These are phyloP conservation scores for Nemopilema nomurai DNA, from an alignment of 30 jellyfish, hydroid and myxozoan genomes.

Conservation along the genomic window DNA sequence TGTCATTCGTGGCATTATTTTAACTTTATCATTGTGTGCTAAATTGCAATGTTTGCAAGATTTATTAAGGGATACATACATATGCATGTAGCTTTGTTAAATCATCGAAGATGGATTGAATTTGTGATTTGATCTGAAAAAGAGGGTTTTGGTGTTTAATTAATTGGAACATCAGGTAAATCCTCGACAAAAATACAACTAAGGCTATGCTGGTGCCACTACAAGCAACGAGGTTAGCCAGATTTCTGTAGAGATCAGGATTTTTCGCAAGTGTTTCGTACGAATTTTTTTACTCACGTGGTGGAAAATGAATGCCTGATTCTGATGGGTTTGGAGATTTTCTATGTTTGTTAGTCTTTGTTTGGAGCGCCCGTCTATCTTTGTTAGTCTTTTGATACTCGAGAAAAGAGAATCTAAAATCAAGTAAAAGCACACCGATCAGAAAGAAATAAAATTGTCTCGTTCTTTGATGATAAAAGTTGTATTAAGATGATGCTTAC, in stretches of 20 bases:
- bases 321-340: constrained; percentile 6
- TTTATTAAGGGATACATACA: background rate
- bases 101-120: constrained; percentile 11
- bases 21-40: too few species aligned
- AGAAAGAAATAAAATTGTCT: background rate
- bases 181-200: too few species aligned
- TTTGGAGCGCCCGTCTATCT: constrained; percentile 12
- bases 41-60: background rate
- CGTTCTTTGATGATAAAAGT: background rate
- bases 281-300: constrained; percentile 2
- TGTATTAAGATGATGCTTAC: background rate
- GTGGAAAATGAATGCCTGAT: constrained; percentile 9
- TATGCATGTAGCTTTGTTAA: constrained; percentile 26
- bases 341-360: background rate
- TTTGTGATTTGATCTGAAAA: constrained; percentile 26
- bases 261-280: background rate
- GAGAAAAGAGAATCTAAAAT: constrained; percentile 39
- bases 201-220: background rate
- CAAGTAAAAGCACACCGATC: background rate
- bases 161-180: background rate
- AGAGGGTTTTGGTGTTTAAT: background rate
- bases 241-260: too few species aligned
- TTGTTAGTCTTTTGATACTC: constrained; percentile 19
- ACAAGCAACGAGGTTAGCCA: too few species aligned
- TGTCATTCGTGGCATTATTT: too few species aligned